phyloP scores from a whole-genome alignment of 2,113 vertebrate species.

The Pontoporia blainvillei region DNA sequence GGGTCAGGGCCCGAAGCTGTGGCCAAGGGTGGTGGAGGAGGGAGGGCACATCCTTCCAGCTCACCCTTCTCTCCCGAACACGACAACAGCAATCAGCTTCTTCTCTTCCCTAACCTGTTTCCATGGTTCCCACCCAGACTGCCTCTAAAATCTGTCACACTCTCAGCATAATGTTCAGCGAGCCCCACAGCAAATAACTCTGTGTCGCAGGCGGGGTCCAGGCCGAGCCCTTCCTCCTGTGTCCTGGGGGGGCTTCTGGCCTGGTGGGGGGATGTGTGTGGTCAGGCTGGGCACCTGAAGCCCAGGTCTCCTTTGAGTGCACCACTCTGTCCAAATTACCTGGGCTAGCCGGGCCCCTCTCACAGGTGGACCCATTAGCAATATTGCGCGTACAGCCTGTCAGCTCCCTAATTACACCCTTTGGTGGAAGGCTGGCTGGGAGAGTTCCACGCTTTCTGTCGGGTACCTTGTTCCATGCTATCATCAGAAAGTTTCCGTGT shows the following conservation, averaged over 20 bases:
- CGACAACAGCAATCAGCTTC: slow-evolving; percentile 42
- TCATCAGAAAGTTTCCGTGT: neutral
- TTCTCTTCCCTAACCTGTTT: slow-evolving; percentile 64
- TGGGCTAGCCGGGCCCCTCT: neutral
- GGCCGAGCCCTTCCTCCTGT: slow-evolving; percentile 35
- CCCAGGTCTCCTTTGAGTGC: neutral
- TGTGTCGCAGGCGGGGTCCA: slow-evolving; percentile 20
- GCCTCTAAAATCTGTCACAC: slow-evolving; percentile 69
- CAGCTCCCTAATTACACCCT: slow-evolving; percentile 56
- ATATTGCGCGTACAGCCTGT: neutral
- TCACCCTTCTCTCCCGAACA: neutral
- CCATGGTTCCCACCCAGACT: slow-evolving; percentile 69
- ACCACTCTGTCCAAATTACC: slow-evolving; percentile 51
- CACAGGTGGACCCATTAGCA: slow-evolving; percentile 54
- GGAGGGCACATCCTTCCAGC: neutral
- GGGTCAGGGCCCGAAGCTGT: neutral
- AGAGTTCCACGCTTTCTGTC: slow-evolving; percentile 30
- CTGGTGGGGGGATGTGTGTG: neutral
- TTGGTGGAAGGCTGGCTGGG: neutral
- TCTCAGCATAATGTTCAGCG: slow-evolving; percentile 59
- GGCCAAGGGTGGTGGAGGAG: neutral
- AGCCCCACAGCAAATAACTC: slow-evolving; percentile 44
- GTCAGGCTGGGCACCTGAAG: slow-evolving; percentile 35
- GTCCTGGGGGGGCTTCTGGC: neutral
- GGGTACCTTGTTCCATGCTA: slow-evolving; percentile 18